A percentile compares a stretch with the other conserved stretches of the same genome.
These are phyloP conservation scores for Parnassius mnemosyne DNA, from an alignment of 2,888 invertebrate species.

Conservation along the genomic window DNA sequence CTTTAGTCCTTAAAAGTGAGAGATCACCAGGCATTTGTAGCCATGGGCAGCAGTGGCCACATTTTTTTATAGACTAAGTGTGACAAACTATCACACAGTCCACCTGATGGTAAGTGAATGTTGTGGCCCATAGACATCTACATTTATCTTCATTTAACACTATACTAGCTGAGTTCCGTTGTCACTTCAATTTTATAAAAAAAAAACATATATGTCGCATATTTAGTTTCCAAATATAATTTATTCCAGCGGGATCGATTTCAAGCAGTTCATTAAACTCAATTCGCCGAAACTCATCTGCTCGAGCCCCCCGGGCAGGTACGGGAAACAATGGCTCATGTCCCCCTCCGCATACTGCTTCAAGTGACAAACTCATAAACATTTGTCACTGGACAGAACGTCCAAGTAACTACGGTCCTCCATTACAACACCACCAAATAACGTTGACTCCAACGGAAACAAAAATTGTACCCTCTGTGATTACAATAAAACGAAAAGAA, in stretches of 20 bases:
- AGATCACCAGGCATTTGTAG: too few species aligned
- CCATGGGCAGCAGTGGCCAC: too few species aligned
- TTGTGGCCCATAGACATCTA: too few species aligned
- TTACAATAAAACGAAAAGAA: slow-evolving; percentile 10
- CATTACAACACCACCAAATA: slow-evolving; percentile 53
- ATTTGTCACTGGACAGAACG: slow-evolving; percentile 73
- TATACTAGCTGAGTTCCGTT: too few species aligned
- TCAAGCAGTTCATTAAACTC: slow-evolving; percentile 59
- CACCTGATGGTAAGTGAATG: too few species aligned
- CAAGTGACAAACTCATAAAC: slow-evolving; percentile 80
- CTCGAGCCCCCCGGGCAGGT: slow-evolving; percentile 51
- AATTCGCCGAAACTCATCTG: slow-evolving; percentile 51
- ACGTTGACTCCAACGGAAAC: slow-evolving; percentile 39
- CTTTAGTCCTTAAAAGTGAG: too few species aligned
- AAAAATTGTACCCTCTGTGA: slow-evolving; percentile 25
- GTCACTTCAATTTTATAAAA: too few species aligned
- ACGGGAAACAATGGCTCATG: slow-evolving; percentile 53
- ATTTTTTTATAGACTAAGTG: too few species aligned
- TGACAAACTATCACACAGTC: too few species aligned
- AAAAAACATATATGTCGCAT: too few species aligned
- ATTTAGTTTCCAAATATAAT: neutral
- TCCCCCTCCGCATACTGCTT: slow-evolving; percentile 47
- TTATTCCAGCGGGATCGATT: slow-evolving; percentile 39
- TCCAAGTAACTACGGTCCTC: slow-evolving; percentile 69
- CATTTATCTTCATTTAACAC: too few species aligned